These are phyloP conservation scores for Bombus affinis DNA, from an alignment of 1,140 invertebrate genomes.

Conservation along the genomic window DNA sequence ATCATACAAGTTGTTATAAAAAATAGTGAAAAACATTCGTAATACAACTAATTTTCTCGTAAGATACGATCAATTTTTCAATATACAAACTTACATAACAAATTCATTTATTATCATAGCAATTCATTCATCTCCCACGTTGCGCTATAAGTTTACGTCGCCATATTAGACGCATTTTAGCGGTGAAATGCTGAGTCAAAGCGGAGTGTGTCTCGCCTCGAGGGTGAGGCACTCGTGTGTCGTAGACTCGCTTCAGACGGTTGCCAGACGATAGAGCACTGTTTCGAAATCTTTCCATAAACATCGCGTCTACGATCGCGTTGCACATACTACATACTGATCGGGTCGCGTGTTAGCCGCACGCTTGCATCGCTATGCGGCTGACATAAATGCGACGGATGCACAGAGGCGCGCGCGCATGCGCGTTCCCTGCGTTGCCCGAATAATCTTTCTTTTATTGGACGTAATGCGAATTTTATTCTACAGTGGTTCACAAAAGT, in stretches of 20 bases:
- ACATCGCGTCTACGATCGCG: not conserved
- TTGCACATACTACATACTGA: constrained; percentile 8
- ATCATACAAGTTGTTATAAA: too few species aligned
- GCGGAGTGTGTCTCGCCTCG: constrained; percentile 11
- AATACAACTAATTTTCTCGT: too few species aligned
- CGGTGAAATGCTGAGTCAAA: constrained; percentile 16
- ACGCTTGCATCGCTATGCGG: not conserved
- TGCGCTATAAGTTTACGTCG: not conserved
- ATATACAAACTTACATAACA: too few species aligned
- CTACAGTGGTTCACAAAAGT: not conserved
- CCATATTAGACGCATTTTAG: constrained; percentile 3
- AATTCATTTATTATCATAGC: too few species aligned
- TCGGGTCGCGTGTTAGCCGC: not conserved
- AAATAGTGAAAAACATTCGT: too few species aligned
- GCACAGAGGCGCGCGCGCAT: not conserved
- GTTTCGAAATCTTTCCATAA: constrained; percentile 43
- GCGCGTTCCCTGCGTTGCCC: not conserved
- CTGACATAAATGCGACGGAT: not conserved
- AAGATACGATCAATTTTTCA: too few species aligned
- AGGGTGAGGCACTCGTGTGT: not conserved
- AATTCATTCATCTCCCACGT: not conserved
- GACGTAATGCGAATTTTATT: not conserved
- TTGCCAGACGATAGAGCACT: constrained; percentile 45
- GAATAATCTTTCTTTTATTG: not conserved
- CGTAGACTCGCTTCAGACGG: constrained; percentile 51